phyloP scores from a whole-genome alignment of 2,888 invertebrate species.

The Tetranychus truncatus region DNA sequence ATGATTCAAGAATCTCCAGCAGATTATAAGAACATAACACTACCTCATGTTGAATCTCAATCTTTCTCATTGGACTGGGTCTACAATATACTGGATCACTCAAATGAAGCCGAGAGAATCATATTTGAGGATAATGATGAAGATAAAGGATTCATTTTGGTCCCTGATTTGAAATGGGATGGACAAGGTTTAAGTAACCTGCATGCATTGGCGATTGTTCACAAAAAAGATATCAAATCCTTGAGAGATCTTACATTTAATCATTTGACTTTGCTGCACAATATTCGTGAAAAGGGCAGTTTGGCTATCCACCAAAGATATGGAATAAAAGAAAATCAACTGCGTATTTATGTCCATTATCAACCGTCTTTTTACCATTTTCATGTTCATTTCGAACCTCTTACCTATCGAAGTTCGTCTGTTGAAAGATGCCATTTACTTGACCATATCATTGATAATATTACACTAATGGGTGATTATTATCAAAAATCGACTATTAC shows the following conservation, averaged over 20 bases:
- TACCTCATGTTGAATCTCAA: slow-evolving; percentile 52
- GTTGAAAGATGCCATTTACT: slow-evolving; percentile 71
- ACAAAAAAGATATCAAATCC: slow-evolving; percentile 54
- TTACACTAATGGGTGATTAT: slow-evolving; percentile 59
- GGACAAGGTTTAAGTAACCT: slow-evolving; percentile 50
- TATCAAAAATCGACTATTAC: slow-evolving; percentile 63
- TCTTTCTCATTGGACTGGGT: slow-evolving; percentile 74
- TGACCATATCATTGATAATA: slow-evolving; percentile 69
- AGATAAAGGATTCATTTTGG: slow-evolving; percentile 60
- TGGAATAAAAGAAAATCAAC: slow-evolving; percentile 43
- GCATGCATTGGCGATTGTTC: slow-evolving; percentile 63
- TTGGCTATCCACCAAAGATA: slow-evolving; percentile 57
- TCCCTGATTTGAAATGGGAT: slow-evolving; percentile 95
- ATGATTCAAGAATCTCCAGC: slow-evolving; percentile 66
- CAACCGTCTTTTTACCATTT: slow-evolving; percentile 93
- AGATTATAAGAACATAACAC: slow-evolving; percentile 55
- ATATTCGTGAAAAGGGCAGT: slow-evolving; percentile 57
- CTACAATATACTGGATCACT: slow-evolving; percentile 80
- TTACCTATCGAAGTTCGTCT: slow-evolving; percentile 55
- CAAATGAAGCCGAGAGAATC: slow-evolving; percentile 69
- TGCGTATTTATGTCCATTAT: slow-evolving; percentile 77
- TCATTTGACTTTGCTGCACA: slow-evolving; percentile 63
- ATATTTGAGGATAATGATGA: slow-evolving; percentile 60
- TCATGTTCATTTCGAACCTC: slow-evolving; percentile 73
- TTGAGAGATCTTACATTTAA: slow-evolving; percentile 57